Percentiles rank a stretch among this genome's conserved stretches.
Conservation (phyloP, 1,140 invertebrate species). For the Caenorhabditis briggsae region DNA sequence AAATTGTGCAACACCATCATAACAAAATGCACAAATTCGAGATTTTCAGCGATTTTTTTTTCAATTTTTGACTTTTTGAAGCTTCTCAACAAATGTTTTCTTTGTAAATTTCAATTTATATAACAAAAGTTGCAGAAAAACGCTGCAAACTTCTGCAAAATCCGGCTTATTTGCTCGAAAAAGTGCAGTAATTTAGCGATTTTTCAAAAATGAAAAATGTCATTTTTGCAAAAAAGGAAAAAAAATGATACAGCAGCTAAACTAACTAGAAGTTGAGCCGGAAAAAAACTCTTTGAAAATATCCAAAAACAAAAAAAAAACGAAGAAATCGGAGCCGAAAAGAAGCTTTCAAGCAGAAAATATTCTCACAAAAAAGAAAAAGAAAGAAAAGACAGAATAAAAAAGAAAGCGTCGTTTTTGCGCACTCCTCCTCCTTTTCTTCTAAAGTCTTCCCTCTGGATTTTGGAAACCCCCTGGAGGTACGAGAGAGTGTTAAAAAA, state of each 20-base stretch:
- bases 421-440: conserved; percentile 1
- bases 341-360: background rate
- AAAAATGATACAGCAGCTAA: background rate
- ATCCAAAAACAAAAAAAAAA: background rate
- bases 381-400: background rate
- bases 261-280: background rate
- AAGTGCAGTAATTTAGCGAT: too few relatives aligned
- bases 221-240: background rate
- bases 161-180: too few relatives aligned
- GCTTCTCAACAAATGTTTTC: background rate
- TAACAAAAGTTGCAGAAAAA: background rate
- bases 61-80: background rate
- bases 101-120: too few relatives aligned
- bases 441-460: background rate
- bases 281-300: background rate
- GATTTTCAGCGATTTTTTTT: background rate
- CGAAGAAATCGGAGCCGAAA: background rate
- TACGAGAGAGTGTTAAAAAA: conserved; percentile 7
- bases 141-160: background rate
- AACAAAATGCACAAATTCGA: background rate
- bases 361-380: background rate
- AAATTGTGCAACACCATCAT: background rate
- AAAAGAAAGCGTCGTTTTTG: background rate
- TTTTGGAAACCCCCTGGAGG: background rate
- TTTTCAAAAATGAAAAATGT: too few relatives aligned